phyloP scores from a whole-genome alignment of 2,888 invertebrate species.

The Flabesymbios commensalis region DNA sequence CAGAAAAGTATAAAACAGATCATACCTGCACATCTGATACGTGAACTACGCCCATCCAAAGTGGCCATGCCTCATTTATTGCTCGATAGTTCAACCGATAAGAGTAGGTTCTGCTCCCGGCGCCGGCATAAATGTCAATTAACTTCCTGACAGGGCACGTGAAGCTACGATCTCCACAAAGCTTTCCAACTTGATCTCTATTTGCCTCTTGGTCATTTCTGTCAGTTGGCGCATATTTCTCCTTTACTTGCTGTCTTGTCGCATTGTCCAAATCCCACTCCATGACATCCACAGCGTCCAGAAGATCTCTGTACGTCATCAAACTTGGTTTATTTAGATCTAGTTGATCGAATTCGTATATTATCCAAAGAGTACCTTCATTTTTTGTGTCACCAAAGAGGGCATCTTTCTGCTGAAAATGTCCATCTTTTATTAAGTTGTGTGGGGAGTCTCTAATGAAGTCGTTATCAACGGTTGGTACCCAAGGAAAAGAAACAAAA shows the following conservation, averaged over 20 bases:
- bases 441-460: conserved; percentile 77
- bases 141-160: conserved; percentile 88
- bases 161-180: conserved; percentile 92
- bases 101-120: conserved; percentile 73
- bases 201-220: conserved; percentile 70
- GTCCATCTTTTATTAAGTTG: conserved; percentile 69
- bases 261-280: conserved; percentile 61
- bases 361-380: conserved; percentile 89
- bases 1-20: no score
- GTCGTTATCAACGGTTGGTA: conserved; percentile 87
- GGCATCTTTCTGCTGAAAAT: conserved; percentile 88
- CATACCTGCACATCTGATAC: conserved; percentile 82
- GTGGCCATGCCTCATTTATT: conserved; percentile 83
- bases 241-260: conserved; percentile 77
- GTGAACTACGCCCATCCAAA: conserved; percentile 92
- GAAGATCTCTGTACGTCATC: conserved; percentile 23
- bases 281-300: conserved; percentile 24
- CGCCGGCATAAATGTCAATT: conserved; percentile 74
- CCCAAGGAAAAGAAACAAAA: conserved; percentile 87
- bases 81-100: conserved; percentile 56
- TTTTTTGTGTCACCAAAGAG: conserved; percentile 89
- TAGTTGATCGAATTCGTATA: conserved; percentile 78
- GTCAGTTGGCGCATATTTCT: conserved; percentile 82
- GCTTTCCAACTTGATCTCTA: conserved; percentile 78
- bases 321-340: conserved; percentile 27